phyloP scores from a whole-genome alignment of 2,797 vertebrate species.

The Benthosema pterotum region DNA sequence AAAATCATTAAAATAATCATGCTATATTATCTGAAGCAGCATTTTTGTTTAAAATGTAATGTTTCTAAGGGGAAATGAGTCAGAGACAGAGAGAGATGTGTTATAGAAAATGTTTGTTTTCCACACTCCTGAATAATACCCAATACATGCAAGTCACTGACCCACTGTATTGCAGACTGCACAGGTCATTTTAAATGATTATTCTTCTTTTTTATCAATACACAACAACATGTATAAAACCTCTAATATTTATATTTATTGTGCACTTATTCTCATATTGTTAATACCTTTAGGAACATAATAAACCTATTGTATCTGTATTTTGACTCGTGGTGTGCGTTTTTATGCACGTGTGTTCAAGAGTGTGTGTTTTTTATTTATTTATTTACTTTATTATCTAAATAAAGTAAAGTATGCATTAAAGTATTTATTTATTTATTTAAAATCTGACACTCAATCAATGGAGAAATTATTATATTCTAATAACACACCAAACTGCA shows the following conservation, averaged over 20 bases:
- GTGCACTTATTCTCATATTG: neutral
- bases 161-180: too few species aligned
- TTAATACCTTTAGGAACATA: conserved; percentile 7
- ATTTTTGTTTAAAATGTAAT: neutral
- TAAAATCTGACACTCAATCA: neutral
- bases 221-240: conserved; percentile 29
- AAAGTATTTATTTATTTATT: too few species aligned
- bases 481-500: conserved; percentile 6
- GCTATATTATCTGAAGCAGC: neutral
- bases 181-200: too few species aligned
- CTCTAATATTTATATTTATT: conserved; percentile 23
- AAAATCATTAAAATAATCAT: conserved; percentile 6
- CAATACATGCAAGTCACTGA: too few species aligned
- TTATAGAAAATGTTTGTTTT: neutral
- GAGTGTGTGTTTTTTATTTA: too few species aligned
- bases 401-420: too few species aligned
- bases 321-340: neutral
- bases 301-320: conserved; percentile 36
- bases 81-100: neutral
- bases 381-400: too few species aligned
- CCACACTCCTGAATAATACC: neutral
- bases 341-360: neutral
- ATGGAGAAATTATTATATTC: neutral
- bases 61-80: neutral
- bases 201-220: too few species aligned